Percentiles rank a stretch among this genome's conserved stretches.
These are phyloP conservation scores for Malurus elegans DNA, from an alignment of 2,113 vertebrate species.

Conservation along the genomic window DNA sequence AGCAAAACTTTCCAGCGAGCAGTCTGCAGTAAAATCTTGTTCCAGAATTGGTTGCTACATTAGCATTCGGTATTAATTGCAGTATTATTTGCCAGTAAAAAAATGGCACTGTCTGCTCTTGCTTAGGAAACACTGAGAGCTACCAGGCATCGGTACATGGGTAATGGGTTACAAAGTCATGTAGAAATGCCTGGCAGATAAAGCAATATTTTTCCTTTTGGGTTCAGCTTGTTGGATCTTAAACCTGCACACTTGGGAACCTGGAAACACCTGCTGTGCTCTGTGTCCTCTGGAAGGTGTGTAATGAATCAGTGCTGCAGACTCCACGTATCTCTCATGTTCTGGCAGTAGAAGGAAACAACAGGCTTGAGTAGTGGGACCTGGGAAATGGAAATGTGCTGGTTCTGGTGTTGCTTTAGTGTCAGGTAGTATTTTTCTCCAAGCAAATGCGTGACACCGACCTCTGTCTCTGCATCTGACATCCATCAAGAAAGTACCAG, in stretches of 20 bases:
- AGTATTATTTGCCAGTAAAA: background rate
- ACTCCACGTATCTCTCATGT: accelerated
- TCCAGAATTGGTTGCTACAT: background rate
- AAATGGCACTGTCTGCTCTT: background rate
- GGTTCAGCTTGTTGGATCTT: background rate
- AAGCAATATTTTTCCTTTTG: background rate
- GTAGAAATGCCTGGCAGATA: background rate
- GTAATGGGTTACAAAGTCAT: background rate
- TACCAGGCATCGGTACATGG: background rate
- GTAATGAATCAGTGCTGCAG: background rate
- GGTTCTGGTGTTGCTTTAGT: background rate
- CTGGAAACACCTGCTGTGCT: background rate
- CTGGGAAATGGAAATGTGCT: background rate
- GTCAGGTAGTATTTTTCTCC: background rate
- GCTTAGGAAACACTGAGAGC: background rate
- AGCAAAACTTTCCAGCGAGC: background rate
- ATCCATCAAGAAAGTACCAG: background rate
- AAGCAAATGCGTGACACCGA: background rate
- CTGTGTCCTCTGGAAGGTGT: accelerated
- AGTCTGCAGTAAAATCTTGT: background rate
- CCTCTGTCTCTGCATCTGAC: background rate
- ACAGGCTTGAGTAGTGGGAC: background rate
- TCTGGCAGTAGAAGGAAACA: background rate
- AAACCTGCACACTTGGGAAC: background rate
- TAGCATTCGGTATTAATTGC: background rate